Base-by-base conservation (phyloP, 1,140 invertebrate genomes). In the Scaptodrosophila lebanonensis region DNA sequence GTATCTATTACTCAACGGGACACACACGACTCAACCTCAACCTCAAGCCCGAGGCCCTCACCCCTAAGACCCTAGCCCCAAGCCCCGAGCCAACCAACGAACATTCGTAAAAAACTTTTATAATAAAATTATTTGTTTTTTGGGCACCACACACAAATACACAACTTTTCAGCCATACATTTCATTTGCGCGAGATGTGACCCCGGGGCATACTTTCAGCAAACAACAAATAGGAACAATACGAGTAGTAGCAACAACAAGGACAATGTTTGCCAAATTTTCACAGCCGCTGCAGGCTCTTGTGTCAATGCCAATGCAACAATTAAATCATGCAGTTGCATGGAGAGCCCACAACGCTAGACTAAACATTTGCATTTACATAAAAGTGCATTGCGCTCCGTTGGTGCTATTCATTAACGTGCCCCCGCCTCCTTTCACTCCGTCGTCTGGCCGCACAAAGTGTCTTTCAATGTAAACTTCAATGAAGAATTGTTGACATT, bases 71-170 rank as follows among this genome's bases (percentile, higher is more conserved):
- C n/a, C n/a, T n/a, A n/a, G n/a, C n/a, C n/a, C n/a, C n/a, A 50
- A 66, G 44, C 63, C 62, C 29, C 52, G 50, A 54, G 22, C 36
- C 16, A 27, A 45, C 39, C 25, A 9, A 39, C 12, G 11, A 50
- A 50, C 45, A 48, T 48, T 48, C 32, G 35, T 48, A 33, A 33
- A 33, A 33, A 33, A 45, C 2, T 79, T 79, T 79, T 73, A 69
- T 79, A 79, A 82, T 79, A 82, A 79, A 79, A 79, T 79, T 79
- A 79, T 79, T 82, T 79, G 73, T 66, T n/a, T n/a, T n/a, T 82
- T 51, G 65, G 71, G 54, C 48, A n/a, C n/a, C n/a, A n/a, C n/a
- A 45, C 32, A 43, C 29, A 79, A 82, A 79, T 62, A 79, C 75
- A 79, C 68, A 79, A 79, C 64, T 79, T 76, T 79, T 53, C 65